Evolutionary conservation across 2,113 vertebrate species (phyloP).

Genomic region (Eudyptes chrysolophus): DNA sequence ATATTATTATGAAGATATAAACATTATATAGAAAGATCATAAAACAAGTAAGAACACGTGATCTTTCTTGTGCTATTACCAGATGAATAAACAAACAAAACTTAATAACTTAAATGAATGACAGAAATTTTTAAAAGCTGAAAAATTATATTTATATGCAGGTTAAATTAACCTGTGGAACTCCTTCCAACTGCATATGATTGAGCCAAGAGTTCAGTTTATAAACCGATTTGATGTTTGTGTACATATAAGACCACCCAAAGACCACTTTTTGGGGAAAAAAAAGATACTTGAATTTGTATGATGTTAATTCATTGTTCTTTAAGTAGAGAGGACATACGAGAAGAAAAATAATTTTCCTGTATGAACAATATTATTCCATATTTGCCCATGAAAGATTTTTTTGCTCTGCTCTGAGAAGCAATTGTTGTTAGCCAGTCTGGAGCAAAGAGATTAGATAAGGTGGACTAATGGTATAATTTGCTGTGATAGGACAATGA

Average conservation of each 20-base stretch:
- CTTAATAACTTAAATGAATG: background rate
- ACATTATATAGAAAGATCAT: background rate
- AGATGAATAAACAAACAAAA: background rate
- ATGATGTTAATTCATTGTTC: background rate
- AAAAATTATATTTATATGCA: background rate
- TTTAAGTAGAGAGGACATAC: background rate
- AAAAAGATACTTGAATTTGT: background rate
- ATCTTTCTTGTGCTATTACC: background rate
- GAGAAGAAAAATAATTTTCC: background rate
- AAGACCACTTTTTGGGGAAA: background rate
- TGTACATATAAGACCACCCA: background rate
- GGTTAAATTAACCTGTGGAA: background rate
- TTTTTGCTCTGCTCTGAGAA: background rate
- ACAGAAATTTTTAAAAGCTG: background rate
- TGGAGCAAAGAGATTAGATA: constrained; percentile 31
- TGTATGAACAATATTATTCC: background rate
- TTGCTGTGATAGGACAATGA: constrained; percentile 20
- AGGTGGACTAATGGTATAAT: constrained; percentile 33
- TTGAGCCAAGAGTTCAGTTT: background rate
- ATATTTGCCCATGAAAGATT: background rate
- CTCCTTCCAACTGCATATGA: background rate
- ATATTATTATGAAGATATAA: background rate
- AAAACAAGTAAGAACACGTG: background rate
- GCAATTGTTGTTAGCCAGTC: background rate
- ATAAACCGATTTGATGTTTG: background rate